A percentile compares a stretch with the other conserved stretches of the same genome.
phyloP scores from a whole-genome alignment of 30 jellyfish, hydroid and myxozoan species.

The Clytia hemisphaerica region DNA sequence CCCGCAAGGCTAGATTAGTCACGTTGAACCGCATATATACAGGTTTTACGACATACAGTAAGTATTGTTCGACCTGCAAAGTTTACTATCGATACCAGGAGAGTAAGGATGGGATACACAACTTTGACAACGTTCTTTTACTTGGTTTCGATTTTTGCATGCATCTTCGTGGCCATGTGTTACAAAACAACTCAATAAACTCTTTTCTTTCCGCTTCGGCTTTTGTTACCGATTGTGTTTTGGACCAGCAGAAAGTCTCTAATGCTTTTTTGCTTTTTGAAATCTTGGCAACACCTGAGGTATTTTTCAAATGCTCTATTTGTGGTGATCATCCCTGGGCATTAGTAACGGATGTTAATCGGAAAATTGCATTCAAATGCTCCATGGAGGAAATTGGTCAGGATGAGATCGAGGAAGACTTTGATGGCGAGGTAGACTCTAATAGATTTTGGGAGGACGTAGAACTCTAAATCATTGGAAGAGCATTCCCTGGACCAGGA shows the following conservation, averaged over 20 bases:
- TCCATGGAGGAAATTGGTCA: not conserved
- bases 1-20: slow-evolving; percentile 7
- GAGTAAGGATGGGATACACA: slow-evolving; percentile 30
- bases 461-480: not conserved
- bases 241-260: not conserved
- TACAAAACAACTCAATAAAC: slow-evolving; percentile 28
- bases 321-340: slow-evolving; percentile 37
- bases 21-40: slow-evolving; percentile 18
- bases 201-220: not conserved
- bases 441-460: slow-evolving; percentile 28
- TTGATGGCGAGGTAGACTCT: slow-evolving; percentile 18
- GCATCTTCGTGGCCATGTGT: slow-evolving; percentile 7
- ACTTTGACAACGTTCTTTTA: slow-evolving; percentile 33
- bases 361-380: slow-evolving; percentile 47
- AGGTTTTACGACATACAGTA: slow-evolving; percentile 20
- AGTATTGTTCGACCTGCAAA: slow-evolving; percentile 30
- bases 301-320: slow-evolving; percentile 20
- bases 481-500: slow-evolving; percentile 17
- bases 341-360: slow-evolving; percentile 44
- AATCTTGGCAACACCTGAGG: slow-evolving; percentile 3
- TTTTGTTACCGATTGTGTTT: not conserved
- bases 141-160: slow-evolving; percentile 26
- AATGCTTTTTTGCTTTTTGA: slow-evolving; percentile 37
- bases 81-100: slow-evolving; percentile 50
- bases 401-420: not conserved